Base-by-base conservation (phyloP, 2,113 vertebrate species). In the Microcebus lehilahytsara region DNA sequence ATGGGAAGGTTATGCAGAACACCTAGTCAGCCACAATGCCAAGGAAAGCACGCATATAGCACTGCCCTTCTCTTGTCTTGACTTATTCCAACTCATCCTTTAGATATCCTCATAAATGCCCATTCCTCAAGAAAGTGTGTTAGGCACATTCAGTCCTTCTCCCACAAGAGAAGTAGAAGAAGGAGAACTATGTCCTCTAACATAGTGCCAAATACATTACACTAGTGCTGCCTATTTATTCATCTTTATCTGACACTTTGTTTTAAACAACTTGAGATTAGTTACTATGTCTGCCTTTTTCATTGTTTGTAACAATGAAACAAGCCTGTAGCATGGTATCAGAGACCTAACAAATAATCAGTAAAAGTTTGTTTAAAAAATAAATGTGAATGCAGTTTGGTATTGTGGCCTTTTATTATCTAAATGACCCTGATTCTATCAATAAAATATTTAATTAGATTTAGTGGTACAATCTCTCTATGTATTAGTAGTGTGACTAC, bases 401-500 rank as follows among this genome's bases (percentile, higher is more conserved):
- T 83, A 56, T 8, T 67, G 20, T 85, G 66, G 4, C 14, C 95
- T 75, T 79, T 34, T 32, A 23, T 85, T 78, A 69, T 49, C 13
- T 51, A 80, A 14, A 40, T 71, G 23, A 30, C 9, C 51, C 67
- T 85, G 67, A 95, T 7, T 83, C 4, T 32, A 14, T 75, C 79
- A 89, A 62, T 27, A 42, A 93, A 88, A 37, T 0, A 64, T 60
- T 42, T 87, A 11, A 93, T 90, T 80, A 88, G 69, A 85, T 75
- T 88, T 77, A 42, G 22, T 64, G 46, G 67, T 64, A 87, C 69
- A 79, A 71, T 37, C 14, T 83, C 49, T 58, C 86, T 23, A 88
- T 67, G 30, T 16, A 71, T 71, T 86, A 91, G 20, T 40, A 74
- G 23, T 51, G 8, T 89, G 19, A 78, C 19, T 42, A 86, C 30